Evolutionary conservation across 2,797 vertebrate species (phyloP), one percentile per base, ranked within the genome.

Genomic region (Megaceryle alcyon): DNA sequence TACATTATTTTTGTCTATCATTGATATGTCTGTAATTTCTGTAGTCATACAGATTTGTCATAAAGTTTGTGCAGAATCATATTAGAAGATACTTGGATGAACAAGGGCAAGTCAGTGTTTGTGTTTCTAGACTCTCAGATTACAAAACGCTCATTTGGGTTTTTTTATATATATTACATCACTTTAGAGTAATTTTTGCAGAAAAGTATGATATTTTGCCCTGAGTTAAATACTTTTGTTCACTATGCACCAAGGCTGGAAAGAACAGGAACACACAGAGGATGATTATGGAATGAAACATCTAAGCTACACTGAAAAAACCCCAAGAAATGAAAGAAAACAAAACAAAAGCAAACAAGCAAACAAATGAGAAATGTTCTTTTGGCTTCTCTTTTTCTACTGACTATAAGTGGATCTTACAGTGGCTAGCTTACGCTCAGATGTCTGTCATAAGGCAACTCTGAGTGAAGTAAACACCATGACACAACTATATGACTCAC

Each of bases 51-150:
- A 29, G 16, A 37, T 41, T 71, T 76, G 20, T 60, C 14, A 46
- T 29, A 23, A 4, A 37, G 16, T 8, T 35, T 48, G 8, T 48
- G 10, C 2, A 7, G 14, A 85, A 70, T 0, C 0, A 2, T 21
- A 17, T 19, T 59, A 59, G 20, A 68, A 87, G 49, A 59, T 33
- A 71, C 33, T 54, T 87, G n/a, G 31, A 77, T 54, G 6, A 56
- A 2, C 9, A 51, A 35, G 13, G 5, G 17, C 87, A 41, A 66
- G 41, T 43, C 20, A 17, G 7, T 41, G 12, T 41, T 80, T 59
- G 9, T 61, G 23, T 72, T 53, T 68, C 35, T 61, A 68, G 51
- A 54, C 7, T 35, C 35, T 35, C 35, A 35, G 9, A 44, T 77
- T 48, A 44, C 12, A 69, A 77, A 77, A 31, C 22, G 3, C 3